These are phyloP conservation scores for Eumeta japonica DNA, from an alignment of 1,140 invertebrate genomes.

Conservation along the genomic window DNA sequence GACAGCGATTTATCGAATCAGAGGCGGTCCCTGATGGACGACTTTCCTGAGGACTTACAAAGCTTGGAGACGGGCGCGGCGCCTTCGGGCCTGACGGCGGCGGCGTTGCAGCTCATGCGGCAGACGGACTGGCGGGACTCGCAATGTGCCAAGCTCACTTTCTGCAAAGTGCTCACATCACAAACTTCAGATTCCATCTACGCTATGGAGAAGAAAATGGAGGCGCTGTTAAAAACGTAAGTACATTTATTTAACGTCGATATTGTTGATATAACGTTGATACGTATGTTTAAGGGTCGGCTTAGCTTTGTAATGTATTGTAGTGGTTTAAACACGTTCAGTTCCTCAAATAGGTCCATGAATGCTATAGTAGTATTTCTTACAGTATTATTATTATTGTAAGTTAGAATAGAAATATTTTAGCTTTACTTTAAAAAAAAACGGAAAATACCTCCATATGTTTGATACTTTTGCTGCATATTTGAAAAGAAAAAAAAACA, in stretches of 20 bases:
- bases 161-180: slow-evolving; percentile 71
- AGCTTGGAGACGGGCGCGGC: slow-evolving; percentile 55
- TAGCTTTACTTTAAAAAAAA: too few species aligned
- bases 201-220: slow-evolving; percentile 78
- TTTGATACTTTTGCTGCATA: too few species aligned
- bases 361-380: too few species aligned
- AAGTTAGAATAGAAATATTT: too few species aligned
- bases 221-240: slow-evolving; percentile 68
- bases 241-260: slow-evolving; percentile 32
- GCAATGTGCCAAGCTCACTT: slow-evolving; percentile 72
- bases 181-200: slow-evolving; percentile 65
- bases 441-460: too few species aligned
- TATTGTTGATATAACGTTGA: background rate
- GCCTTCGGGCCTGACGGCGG: slow-evolving; percentile 30
- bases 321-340: too few species aligned
- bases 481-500: too few species aligned
- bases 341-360: too few species aligned
- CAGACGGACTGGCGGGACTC: slow-evolving; percentile 69
- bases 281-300: too few species aligned
- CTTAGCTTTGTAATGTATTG: too few species aligned
- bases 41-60: slow-evolving; percentile 55
- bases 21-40: slow-evolving; percentile 38
- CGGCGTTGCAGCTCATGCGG: slow-evolving; percentile 38
- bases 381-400: too few species aligned
- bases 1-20: slow-evolving; percentile 22